A percentile compares a stretch with the other conserved stretches of the same genome.
phyloP scores from a whole-genome alignment of 2,797 vertebrate species.

The Alosa sapidissima region DNA sequence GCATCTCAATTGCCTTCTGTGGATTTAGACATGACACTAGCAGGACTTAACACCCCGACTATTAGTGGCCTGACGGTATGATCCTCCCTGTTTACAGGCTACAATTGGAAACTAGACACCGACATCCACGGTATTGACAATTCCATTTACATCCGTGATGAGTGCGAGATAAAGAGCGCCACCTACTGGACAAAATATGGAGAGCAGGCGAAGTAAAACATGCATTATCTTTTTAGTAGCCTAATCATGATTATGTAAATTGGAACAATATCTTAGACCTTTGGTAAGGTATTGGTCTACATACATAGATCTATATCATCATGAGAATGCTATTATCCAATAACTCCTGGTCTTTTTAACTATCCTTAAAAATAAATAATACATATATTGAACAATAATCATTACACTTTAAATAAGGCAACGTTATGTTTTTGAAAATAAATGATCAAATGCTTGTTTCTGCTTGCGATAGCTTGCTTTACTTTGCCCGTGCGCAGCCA shows the following conservation, averaged over 20 bases:
- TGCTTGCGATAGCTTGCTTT: neutral
- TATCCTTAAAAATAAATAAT: neutral
- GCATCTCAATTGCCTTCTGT: neutral
- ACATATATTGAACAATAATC: neutral
- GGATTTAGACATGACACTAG: slow-evolving; percentile 40
- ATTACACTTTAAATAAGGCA: neutral
- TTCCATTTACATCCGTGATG: slow-evolving; percentile 42
- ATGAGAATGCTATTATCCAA: neutral
- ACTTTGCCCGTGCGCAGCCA: neutral
- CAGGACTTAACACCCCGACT: slow-evolving; percentile 19
- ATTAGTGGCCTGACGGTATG: slow-evolving; percentile 50
- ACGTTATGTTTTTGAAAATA: neutral
- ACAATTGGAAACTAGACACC: slow-evolving; percentile 64
- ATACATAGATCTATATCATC: no score
- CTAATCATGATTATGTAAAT: no score
- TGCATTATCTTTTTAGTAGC: neutral
- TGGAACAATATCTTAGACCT: no score
- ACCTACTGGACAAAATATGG: slow-evolving; percentile 58
- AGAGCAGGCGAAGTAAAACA: neutral
- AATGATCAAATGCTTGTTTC: neutral
- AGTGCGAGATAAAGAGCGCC: slow-evolving; percentile 50
- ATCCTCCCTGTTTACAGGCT: slow-evolving; percentile 57
- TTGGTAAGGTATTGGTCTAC: no score
- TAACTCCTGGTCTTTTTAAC: neutral
- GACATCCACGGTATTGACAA: slow-evolving; percentile 48